Evolutionary conservation across 1,140 invertebrate genomes (phyloP), one percentile per base, ranked within the genome.

Genomic region (Tyrophagus putrescentiae): DNA sequence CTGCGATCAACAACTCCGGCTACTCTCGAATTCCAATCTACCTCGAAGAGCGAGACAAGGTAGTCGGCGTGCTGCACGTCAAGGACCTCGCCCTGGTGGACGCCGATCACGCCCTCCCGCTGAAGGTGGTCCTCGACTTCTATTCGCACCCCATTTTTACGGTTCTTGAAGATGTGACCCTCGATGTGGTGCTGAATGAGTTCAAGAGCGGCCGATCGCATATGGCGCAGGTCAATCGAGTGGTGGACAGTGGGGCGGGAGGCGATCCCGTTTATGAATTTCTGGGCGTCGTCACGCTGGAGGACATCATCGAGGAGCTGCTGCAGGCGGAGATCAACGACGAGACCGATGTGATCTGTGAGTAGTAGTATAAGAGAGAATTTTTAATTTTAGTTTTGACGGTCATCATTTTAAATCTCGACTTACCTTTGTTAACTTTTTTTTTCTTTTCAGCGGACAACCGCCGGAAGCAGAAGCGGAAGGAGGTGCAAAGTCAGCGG

Each of bases 11-110:
- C 39, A 70, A 70, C 57, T 66, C 76, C 81, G 93, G 93, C 11
- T 97, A 85, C 72, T 95, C 91, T 27, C 78, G 95, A 50, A 90
- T 98, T 66, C 95, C 95, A 0, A 88, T 98, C 3, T 98, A 81
- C 71, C 88, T 94, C 66, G 73, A 74, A 64, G 72, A 77, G 23
- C 78, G 85, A 44, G 82, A 81, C 62, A 96, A 94, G 70, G 92
- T 98, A 67, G 79, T 96, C 1, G 87, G 88, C n/a, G 79, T 98
- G 68, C 75, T 98, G 0, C 95, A 95, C 72, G 93, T 94, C 60
- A 98, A 98, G 75, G 94, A 98, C 75, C 77, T 98, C 65, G 91
- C 93, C 4, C 87, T 98, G 67, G 83, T 98, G 53, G 95, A 98
- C 77, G 91, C 94, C 0, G 91, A 96, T 73, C 93, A 98, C 71